Conservation (phyloP, 2,888 invertebrate genomes). For the Opisthograptis luteolata region DNA sequence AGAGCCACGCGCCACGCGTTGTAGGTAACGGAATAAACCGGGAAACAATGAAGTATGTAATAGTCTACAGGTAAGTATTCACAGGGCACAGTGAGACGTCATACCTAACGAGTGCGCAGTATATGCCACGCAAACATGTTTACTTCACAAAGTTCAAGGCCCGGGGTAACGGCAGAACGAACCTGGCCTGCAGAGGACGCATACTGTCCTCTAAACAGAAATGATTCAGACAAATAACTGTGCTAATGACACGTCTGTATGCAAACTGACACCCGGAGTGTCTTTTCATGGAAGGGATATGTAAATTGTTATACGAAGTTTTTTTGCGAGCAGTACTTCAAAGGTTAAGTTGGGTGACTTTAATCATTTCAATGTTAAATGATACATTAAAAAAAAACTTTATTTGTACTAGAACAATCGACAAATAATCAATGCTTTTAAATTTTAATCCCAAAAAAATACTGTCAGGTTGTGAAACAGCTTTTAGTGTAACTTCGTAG, state of each 20-base stretch:
- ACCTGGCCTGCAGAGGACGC: conserved; percentile 28
- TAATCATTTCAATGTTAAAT: background rate
- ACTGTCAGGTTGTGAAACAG: no score
- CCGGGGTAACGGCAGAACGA: conserved; percentile 41
- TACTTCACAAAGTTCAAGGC: conserved; percentile 81
- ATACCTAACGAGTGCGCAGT: conserved; percentile 69
- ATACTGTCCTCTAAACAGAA: conserved; percentile 6
- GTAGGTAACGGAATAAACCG: conserved; percentile 61
- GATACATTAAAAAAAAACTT: no score
- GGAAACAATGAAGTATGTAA: conserved; percentile 46
- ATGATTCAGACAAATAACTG: conserved; percentile 18
- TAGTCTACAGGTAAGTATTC: conserved; percentile 30
- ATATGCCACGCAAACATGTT: conserved; percentile 78
- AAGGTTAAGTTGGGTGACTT: background rate
- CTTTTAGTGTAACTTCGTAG: no score
- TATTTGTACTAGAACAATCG: no score
- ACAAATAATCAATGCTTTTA: no score
- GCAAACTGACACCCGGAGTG: conserved; percentile 8
- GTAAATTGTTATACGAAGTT: conserved; percentile 4
- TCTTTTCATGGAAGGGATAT: conserved; percentile 6
- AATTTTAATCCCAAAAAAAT: no score
- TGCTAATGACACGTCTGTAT: conserved; percentile 21
- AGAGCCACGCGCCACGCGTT: conserved; percentile 46
- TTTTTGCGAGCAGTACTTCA: conserved; percentile 3
- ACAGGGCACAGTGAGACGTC: conserved; percentile 59